Conservation (phyloP, 2,888 invertebrate species). For the Conistra vaccinii region DNA sequence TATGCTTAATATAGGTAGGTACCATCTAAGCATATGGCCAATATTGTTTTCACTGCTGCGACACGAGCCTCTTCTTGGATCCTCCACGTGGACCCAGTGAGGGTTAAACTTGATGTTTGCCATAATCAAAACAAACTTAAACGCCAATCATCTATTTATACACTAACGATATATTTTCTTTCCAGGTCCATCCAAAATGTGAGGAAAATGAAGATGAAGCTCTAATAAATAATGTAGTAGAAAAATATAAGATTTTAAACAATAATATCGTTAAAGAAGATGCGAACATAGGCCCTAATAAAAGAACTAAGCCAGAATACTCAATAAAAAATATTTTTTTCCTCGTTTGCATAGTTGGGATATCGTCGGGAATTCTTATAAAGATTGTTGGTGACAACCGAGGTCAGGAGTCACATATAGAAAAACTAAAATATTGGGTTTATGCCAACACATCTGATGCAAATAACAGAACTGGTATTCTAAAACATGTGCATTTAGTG, state of each 20-base stretch:
- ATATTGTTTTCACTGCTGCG: background rate
- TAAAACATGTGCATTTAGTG: slow-evolving; percentile 95
- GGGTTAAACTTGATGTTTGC: background rate
- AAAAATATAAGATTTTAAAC: slow-evolving; percentile 25
- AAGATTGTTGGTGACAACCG: slow-evolving; percentile 78
- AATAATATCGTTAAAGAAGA: slow-evolving; percentile 49
- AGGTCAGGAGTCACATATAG: slow-evolving; percentile 62
- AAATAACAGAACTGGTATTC: slow-evolving; percentile 91
- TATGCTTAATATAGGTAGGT: too few relatives aligned
- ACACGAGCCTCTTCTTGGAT: background rate
- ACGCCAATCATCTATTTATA: background rate
- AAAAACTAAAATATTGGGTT: slow-evolving; percentile 88
- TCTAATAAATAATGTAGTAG: slow-evolving; percentile 34
- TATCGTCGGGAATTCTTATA: slow-evolving; percentile 79
- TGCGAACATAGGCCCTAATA: slow-evolving; percentile 31
- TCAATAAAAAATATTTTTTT: slow-evolving; percentile 75
- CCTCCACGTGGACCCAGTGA: too few relatives aligned
- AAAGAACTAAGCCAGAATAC: slow-evolving; percentile 55
- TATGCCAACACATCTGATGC: slow-evolving; percentile 90
- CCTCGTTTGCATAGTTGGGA: slow-evolving; percentile 80
- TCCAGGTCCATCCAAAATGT: slow-evolving; percentile 59
- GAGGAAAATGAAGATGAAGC: slow-evolving; percentile 50
- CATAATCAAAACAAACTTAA: background rate
- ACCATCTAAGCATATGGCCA: background rate
- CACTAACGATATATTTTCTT: slow-evolving; percentile 16